Conservation (phyloP, 1,140 invertebrate genomes). For the Rhyzopertha dominica region DNA sequence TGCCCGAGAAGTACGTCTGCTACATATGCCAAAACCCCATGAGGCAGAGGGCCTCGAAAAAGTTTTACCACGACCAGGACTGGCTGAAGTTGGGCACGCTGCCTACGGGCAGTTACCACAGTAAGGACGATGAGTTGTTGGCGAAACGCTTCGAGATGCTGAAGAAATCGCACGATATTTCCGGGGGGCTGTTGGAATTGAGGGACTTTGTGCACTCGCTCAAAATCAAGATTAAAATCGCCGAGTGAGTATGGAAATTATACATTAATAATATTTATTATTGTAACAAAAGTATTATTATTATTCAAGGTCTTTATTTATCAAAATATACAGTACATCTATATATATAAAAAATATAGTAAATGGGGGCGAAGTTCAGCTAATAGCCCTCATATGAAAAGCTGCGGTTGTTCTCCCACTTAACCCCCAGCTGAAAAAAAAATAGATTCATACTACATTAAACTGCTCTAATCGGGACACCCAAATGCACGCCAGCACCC, state of each 20-base stretch:
- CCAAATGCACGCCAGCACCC: too few species aligned
- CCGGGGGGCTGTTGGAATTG: conserved; percentile 63
- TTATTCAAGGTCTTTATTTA: conserved; percentile 11
- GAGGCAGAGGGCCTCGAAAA: conserved; percentile 62
- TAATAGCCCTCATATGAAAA: too few species aligned
- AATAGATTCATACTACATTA: too few species aligned
- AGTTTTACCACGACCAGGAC: conserved; percentile 79
- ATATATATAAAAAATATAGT: too few species aligned
- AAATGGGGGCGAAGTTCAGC: too few species aligned
- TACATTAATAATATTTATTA: conserved; percentile 10
- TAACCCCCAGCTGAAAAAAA: too few species aligned
- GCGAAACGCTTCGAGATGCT: conserved; percentile 49
- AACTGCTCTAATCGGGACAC: too few species aligned
- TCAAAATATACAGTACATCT: too few species aligned
- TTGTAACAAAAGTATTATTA: conserved; percentile 1
- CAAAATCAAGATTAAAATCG: conserved; percentile 70
- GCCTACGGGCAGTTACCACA: conserved; percentile 50
- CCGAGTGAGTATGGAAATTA: conserved; percentile 54
- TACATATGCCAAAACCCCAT: conserved; percentile 77
- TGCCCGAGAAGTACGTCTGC: conserved; percentile 88
- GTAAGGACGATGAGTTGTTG: conserved; percentile 43
- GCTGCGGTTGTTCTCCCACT: too few species aligned
- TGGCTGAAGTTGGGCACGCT: conserved; percentile 80
- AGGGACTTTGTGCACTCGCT: conserved; percentile 65
- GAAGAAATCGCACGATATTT: conserved; percentile 65